phyloP scores from a whole-genome alignment of 2,888 invertebrate species.

The Microctonus brassicae region DNA sequence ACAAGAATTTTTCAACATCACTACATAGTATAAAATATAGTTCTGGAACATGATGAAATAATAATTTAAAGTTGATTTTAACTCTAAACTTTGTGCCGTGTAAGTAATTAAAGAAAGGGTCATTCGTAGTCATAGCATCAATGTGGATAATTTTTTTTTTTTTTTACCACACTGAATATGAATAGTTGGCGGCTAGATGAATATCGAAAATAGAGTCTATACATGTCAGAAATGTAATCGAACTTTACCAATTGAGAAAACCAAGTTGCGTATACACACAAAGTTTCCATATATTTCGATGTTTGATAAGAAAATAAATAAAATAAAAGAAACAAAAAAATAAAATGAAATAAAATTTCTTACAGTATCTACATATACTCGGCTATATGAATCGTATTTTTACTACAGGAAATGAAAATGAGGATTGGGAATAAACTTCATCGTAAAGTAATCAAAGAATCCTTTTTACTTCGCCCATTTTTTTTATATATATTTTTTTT shows the following conservation, averaged over 20 bases:
- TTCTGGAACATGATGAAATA: too few relatives aligned
- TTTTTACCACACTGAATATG: background rate
- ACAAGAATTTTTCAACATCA: too few relatives aligned
- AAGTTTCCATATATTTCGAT: background rate
- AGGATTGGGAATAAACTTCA: background rate
- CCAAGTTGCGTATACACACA: background rate
- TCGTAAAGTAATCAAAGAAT: background rate
- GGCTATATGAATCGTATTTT: background rate
- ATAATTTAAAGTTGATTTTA: too few relatives aligned
- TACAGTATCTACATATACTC: background rate
- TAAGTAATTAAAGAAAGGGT: too few relatives aligned
- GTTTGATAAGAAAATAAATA: background rate
- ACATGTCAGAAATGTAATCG: constrained; percentile 8
- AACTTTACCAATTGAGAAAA: background rate
- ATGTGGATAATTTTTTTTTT: background rate
- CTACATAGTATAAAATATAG: too few relatives aligned
- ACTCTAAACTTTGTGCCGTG: too few relatives aligned
- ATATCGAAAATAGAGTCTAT: background rate
- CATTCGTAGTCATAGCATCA: too few relatives aligned
- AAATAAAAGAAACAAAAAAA: background rate
- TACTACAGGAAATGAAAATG: background rate
- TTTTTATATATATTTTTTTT: too few relatives aligned
- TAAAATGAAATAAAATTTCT: background rate
- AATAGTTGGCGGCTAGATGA: background rate
- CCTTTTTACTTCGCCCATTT: too few relatives aligned